Conservation (phyloP, 2,888 invertebrate species). For the Drosophila quinaria region DNA sequence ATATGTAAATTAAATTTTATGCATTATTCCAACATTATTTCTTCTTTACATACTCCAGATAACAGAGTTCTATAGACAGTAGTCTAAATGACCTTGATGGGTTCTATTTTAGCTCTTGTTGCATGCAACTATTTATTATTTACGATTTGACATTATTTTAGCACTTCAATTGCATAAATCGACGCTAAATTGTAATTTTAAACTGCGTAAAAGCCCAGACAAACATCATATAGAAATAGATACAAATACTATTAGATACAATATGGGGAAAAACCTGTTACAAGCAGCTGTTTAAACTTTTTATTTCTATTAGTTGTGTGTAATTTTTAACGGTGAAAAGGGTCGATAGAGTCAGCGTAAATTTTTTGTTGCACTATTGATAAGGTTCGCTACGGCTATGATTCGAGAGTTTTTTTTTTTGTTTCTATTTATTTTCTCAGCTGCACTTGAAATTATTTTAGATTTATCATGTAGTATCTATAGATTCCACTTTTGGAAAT, state of each 20-base stretch:
- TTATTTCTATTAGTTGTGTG: slow-evolving; percentile 2
- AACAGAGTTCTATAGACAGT: background rate
- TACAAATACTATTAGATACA: slow-evolving; percentile 8
- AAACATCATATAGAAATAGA: slow-evolving; percentile 1
- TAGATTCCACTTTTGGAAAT: slow-evolving; percentile 16
- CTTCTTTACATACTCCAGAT: background rate
- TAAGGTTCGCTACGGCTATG: slow-evolving; percentile 34
- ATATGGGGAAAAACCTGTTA: slow-evolving; percentile 41
- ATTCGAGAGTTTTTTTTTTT: slow-evolving; percentile 26
- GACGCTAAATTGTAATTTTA: background rate
- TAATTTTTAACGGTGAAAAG: slow-evolving; percentile 10
- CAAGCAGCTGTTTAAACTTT: slow-evolving; percentile 18
- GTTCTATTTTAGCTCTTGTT: slow-evolving; percentile 4
- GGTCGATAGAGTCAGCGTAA: slow-evolving; percentile 16
- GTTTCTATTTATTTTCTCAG: slow-evolving; percentile 9
- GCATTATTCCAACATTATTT: background rate
- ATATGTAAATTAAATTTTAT: background rate
- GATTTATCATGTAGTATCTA: slow-evolving; percentile 17
- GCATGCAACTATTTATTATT: slow-evolving; percentile 15
- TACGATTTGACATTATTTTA: slow-evolving; percentile 3
- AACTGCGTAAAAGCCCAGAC: slow-evolving; percentile 29
- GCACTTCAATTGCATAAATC: slow-evolving; percentile 35
- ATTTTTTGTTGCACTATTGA: slow-evolving; percentile 1
- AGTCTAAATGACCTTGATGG: slow-evolving; percentile 4
- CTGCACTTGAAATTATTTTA: slow-evolving; percentile 19